Evolutionary conservation across 2,113 vertebrate genomes (phyloP), one percentile per base, ranked within the genome.

Genomic region (Eurystomus gularis): DNA sequence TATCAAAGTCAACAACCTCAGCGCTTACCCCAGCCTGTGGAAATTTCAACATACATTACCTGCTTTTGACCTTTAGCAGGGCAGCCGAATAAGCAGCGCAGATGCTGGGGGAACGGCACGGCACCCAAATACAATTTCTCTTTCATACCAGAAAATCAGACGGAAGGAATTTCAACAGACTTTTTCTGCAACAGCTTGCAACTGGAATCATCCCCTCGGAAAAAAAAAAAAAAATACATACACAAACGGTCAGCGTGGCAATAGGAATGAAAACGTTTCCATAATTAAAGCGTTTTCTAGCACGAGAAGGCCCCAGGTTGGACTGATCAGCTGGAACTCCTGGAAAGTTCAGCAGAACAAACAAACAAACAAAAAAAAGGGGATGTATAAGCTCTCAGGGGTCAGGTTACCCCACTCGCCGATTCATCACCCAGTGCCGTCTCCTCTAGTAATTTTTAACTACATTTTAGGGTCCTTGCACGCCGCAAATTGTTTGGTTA

Each of bases 1-100:
- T 96, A 92, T 86, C 46, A 92, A 92, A 95, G 93, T 94, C 95
- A 94, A 82, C 72, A 92, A 35, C 64, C 77, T 55, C 28, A 40
- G 72, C 83, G 48, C 65, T 90, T 64, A 28, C 55, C 68, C 62
- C 5, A 4, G 11, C 17, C 33, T 55, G 65, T 83, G 91, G 86
- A 96, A 91, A 91, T 89, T 94, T 90, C 83, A 61, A 42, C 68
- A 60, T 33, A 33, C 65, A 40, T 96, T 88, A 96, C 95, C 86
- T 94, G 90, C 52, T 86, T 90, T 58, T 94, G 92, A 95, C 94
- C 95, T 80, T 57, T 62, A 54, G n/a, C 68, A 35, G 78, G 66
- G 88, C 44, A 49, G 85, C 39, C 83, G 80, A 60, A 62, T 16
- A 77, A 86, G 64, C 83, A 42, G 82, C 2, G 10, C 40, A 13